Evolutionary conservation across 1,140 invertebrate species (phyloP).

Genomic region (Meloidogyne hapla): DNA sequence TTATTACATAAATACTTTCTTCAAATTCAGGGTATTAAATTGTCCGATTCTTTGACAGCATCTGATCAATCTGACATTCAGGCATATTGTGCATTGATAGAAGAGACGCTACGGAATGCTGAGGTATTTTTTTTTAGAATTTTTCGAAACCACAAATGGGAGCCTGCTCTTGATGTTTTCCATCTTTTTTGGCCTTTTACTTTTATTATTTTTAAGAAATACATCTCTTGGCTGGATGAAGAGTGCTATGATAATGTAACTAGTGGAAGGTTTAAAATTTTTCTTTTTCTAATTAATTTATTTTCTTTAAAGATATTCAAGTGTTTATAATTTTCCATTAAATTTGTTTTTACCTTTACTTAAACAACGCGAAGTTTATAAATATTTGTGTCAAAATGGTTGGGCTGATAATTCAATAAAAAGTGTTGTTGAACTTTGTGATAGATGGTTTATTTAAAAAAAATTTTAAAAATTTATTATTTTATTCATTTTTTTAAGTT

Average conservation of each 20-base stretch:
- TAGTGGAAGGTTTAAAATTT: constrained; percentile 62
- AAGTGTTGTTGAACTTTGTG: constrained; percentile 41
- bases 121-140: constrained; percentile 51
- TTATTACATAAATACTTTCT: not conserved
- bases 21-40: constrained; percentile 69
- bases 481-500: constrained; percentile 31
- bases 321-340: constrained; percentile 74
- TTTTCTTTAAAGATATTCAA: constrained; percentile 9
- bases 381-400: constrained; percentile 38
- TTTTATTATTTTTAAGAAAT: constrained; percentile 69
- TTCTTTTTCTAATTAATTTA: not conserved
- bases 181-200: not conserved
- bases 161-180: too few species aligned
- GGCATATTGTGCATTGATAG: constrained; percentile 77
- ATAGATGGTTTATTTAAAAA: constrained; percentile 34
- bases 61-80: constrained; percentile 84
- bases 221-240: constrained; percentile 81
- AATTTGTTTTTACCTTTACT: constrained; percentile 78
- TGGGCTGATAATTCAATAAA: constrained; percentile 50
- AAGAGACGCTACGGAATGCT: constrained; percentile 56
- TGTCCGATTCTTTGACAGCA: constrained; percentile 74
- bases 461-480: constrained; percentile 12
- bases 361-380: constrained; percentile 70
- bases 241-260: constrained; percentile 78
- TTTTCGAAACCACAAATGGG: too few species aligned